phyloP scores from a whole-genome alignment of 1,140 invertebrate species.

The Eulimnadia texana region DNA sequence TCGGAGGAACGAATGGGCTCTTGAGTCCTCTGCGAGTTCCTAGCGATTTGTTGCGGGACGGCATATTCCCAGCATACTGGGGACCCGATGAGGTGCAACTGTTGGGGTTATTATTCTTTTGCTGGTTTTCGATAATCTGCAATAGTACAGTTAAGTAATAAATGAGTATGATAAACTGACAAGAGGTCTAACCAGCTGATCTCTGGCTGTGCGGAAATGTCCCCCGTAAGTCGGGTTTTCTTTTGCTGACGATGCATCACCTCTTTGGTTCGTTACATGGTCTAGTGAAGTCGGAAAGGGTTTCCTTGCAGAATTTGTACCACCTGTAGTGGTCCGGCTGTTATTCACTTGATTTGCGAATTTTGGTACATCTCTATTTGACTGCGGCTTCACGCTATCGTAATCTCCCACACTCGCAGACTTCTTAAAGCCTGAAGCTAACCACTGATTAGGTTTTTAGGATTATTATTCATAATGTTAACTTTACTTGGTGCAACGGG shows the following conservation, averaged over 20 bases:
- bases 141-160: background rate
- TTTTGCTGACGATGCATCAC: background rate
- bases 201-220: slow-evolving; percentile 18
- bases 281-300: background rate
- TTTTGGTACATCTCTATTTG: no score
- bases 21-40: background rate
- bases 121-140: slow-evolving; percentile 12
- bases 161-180: background rate
- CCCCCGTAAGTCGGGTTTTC: no score
- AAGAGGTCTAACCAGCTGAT: slow-evolving; percentile 15
- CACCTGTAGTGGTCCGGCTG: background rate
- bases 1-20: slow-evolving; percentile 21
- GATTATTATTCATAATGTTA: no score
- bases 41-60: background rate
- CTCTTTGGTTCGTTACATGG: background rate
- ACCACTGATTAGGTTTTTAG: no score
- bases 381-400: no score
- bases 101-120: slow-evolving; percentile 1
- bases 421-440: no score
- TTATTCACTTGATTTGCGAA: background rate
- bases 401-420: no score
- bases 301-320: background rate
- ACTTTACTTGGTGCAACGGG: no score
- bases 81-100: slow-evolving; percentile 17
- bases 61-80: background rate